Base-by-base conservation (phyloP, 2,888 invertebrate genomes). In the Volucella inanis region DNA sequence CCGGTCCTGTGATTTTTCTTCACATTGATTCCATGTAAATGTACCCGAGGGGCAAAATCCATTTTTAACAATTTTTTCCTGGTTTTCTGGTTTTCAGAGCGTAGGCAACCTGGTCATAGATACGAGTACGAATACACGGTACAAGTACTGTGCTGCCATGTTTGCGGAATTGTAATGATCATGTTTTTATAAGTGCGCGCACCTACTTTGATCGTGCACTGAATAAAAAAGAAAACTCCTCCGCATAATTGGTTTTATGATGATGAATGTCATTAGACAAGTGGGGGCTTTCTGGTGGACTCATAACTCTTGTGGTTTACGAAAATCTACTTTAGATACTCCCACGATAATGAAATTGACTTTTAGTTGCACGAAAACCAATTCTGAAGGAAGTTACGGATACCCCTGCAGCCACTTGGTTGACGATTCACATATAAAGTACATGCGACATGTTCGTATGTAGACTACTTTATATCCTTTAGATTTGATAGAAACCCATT, bases 161-260 rank as follows among this genome's bases (percentile, higher is more conserved):
- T 76, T 80, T 64, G 71, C 41, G 55, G 71, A 47, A 80, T 80
- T 76, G 80, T 80, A 80, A 85, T 85, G 76, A 76, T 80, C 84
- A 85, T 85, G 84, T 75, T 70, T 61, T 70, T 70, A 43, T 61
- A 65, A 79, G 65, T 70, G 64, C 50, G 71, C 65, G 57, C 62
- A 80, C 74, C 80, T 80, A 68, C 64, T 74, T 74, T 62, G 72
- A 45, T 47, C 47, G 54, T 61, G 22, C 3, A 22, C 22, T 22
- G 31, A 31, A 31, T 31, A 31, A 31, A 6, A 31, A 31, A 0
- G 31, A 52, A 55, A 18, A 76, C 80, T 76, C 84, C 80, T 80
- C 76, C 80, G 67, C 80, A 84, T 80, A 80, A 80, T 79, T 75
- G 79, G 41, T 52, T 54, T 84, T 75, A 68, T 57, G 82, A 74